These are phyloP conservation scores for Oxyscelio sp. DNA, from an alignment of 2,888 invertebrate species.

Conservation along the genomic window DNA sequence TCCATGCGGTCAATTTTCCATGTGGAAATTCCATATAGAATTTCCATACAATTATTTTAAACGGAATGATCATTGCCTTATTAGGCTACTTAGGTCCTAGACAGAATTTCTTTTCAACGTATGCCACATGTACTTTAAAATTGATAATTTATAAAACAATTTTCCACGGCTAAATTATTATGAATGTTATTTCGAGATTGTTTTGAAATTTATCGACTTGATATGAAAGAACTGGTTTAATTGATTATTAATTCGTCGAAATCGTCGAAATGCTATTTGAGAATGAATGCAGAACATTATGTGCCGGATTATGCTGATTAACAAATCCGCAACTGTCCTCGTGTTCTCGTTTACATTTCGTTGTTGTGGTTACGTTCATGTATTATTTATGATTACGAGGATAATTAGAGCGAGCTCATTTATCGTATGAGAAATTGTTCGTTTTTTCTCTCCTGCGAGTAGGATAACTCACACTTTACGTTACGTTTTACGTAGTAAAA, in stretches of 20 bases:
- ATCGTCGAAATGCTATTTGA: not conserved
- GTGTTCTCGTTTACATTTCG: constrained; percentile 3
- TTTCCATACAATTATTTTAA: no score
- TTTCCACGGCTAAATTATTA: no score
- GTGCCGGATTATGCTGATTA: constrained; percentile 14
- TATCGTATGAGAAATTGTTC: constrained; percentile 25
- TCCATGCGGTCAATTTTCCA: no score
- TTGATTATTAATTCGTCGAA: not conserved
- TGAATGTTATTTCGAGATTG: no score
- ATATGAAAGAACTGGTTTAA: not conserved
- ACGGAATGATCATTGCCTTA: no score
- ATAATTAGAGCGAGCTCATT: constrained; percentile 50
- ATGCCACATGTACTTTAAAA: no score
- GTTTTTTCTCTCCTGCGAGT: constrained; percentile 7
- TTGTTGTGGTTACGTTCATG: constrained; percentile 25
- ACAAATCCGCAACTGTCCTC: constrained; percentile 4
- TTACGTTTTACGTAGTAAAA: constrained; percentile 25
- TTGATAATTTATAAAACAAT: no score
- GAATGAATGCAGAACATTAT: not conserved
- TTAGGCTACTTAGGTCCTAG: no score
- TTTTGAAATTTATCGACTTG: not conserved
- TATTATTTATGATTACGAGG: constrained; percentile 48
- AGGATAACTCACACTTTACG: constrained; percentile 6
- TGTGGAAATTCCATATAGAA: no score
- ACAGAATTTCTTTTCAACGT: no score